These are phyloP conservation scores for Corydoras maculifer DNA, from an alignment of 2,113 vertebrate genomes.

Conservation along the genomic window DNA sequence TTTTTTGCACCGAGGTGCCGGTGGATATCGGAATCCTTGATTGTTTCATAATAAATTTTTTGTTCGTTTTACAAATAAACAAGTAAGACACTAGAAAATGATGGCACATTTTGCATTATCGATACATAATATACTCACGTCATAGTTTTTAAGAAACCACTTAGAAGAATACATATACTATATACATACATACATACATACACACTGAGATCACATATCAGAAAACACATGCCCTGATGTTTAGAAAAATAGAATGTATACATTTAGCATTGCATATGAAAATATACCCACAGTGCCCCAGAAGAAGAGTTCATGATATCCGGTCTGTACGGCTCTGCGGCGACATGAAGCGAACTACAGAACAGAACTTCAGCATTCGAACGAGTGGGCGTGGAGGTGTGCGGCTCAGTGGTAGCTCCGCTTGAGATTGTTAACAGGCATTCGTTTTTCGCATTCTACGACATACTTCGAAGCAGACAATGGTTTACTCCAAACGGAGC, in stretches of 20 bases:
- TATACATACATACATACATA: conserved; percentile 42
- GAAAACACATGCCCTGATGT: conserved; percentile 64
- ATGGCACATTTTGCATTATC: conserved; percentile 64
- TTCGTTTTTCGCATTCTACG: too few species aligned
- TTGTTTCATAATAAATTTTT: neutral
- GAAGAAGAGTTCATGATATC: conserved; percentile 17
- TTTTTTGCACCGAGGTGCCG: neutral
- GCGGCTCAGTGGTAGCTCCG: too few species aligned
- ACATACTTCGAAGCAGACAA: neutral
- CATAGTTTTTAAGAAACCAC: conserved; percentile 50
- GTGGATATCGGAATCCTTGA: conserved; percentile 13
- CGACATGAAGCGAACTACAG: too few species aligned
- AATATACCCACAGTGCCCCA: conserved; percentile 50
- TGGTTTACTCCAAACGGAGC: neutral
- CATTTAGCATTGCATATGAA: conserved; percentile 72
- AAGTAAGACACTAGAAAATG: conserved; percentile 41
- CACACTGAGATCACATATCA: conserved; percentile 51
- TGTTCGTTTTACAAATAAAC: neutral
- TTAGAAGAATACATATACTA: conserved; percentile 56
- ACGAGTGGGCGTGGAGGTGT: too few species aligned
- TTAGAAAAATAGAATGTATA: conserved; percentile 74
- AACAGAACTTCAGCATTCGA: too few species aligned
- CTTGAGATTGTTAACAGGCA: too few species aligned
- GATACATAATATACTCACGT: conserved; percentile 33
- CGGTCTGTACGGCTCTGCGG: neutral